Conservation (phyloP, 1,140 invertebrate species). For the Halesus radiatus region DNA sequence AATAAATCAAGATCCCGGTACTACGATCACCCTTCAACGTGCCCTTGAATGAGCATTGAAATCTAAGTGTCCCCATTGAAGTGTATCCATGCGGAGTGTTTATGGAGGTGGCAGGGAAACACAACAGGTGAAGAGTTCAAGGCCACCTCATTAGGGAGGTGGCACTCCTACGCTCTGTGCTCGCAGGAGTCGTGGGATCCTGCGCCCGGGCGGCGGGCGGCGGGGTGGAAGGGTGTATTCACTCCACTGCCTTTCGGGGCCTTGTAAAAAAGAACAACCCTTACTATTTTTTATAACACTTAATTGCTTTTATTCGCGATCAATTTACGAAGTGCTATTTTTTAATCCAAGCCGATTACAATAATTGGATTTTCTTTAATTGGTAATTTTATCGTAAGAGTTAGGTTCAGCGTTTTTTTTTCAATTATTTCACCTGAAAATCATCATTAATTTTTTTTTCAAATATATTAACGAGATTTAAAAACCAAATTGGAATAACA, state of each 20-base stretch:
- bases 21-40: not conserved
- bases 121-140: conserved; percentile 47
- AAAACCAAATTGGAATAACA: too few species aligned
- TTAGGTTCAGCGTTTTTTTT: too few species aligned
- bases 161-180: not conserved
- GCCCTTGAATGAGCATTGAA: too few species aligned
- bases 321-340: too few species aligned
- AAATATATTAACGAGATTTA: too few species aligned
- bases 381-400: too few species aligned
- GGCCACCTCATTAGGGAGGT: conserved; percentile 11
- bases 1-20: not conserved
- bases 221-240: not conserved
- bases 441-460: too few species aligned
- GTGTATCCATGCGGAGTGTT: not conserved
- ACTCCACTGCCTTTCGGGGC: not conserved
- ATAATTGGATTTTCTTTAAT: too few species aligned
- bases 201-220: not conserved
- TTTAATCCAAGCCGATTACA: too few species aligned
- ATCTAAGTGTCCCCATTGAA: not conserved
- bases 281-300: not conserved
- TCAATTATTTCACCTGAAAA: too few species aligned
- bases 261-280: not conserved
- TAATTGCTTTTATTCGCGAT: not conserved
- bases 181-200: not conserved
- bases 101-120: not conserved